Base-by-base conservation (phyloP, 2,113 vertebrate species). In the Chroicocephalus ridibundus region DNA sequence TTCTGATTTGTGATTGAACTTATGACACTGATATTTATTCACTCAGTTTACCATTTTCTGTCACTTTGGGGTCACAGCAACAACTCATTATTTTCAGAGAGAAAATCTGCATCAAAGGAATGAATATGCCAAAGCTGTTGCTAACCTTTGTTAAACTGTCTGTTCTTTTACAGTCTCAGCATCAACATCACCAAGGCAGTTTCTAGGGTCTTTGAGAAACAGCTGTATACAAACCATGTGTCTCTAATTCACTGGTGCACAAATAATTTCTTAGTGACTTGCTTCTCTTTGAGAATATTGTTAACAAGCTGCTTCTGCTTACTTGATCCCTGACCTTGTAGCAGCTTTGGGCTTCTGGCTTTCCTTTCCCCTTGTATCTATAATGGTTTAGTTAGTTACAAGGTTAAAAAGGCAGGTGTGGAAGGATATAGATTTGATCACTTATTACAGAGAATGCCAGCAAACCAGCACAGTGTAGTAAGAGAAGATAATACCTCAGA, bases 301-400 rank as follows among this genome's bases (percentile, higher is more conserved):
- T 64, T 94, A 94, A 93, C 58, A 92, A 90, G 49, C 79, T 79
- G n/a, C 49, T 88, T 71, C 61, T 88, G 57, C 90, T 92, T 84
- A 70, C 54, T 86, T 93, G 86, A 93, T 66, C 84, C 44, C 66
- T 94, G 92, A 90, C 84, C 71, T 84, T 77, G 38, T 19, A 86
- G 65, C 32, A 91, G 21, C 44, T 84, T 88, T 90, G 71, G 26
- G 46, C 20, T 76, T 72, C 62, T 76, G 75, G 17, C 46, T 91
- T 88, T 82, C 38, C 27, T 64, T 94, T 77, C 29, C 16, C 5
- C 34, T 58, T 87, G 10, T 65, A 16, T 57, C 75, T 91, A 15
- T 91, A 86, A 57, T 12, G 22, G 31, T 77, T 90, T 57, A 55
- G 46, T 76, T 57, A 75, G 32, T 74, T 79, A 47, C 9, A 86